Evolutionary conservation across 2,113 vertebrate species (phyloP).

Genomic region (Mesocricetus auratus): DNA sequence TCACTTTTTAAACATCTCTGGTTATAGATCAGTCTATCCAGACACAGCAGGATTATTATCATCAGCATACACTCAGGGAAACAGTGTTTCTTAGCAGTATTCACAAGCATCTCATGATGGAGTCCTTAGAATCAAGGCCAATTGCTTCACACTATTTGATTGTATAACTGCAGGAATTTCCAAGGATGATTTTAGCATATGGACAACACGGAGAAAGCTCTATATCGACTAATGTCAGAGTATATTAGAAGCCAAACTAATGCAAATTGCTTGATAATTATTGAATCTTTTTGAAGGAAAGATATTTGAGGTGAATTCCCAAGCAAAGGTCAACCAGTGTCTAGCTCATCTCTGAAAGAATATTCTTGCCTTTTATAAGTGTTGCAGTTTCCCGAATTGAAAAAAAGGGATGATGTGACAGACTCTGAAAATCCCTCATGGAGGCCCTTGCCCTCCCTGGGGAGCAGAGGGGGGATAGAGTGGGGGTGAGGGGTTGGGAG

Average conservation of each 20-base stretch:
- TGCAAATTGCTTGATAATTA: neutral
- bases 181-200: neutral
- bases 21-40: conserved; percentile 31
- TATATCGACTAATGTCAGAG: neutral
- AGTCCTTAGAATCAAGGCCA: conserved; percentile 19
- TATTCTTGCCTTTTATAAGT: conserved; percentile 71
- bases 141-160: conserved; percentile 31
- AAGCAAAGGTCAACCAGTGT: conserved; percentile 60
- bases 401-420: too few species aligned
- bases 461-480: too few species aligned
- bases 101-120: neutral
- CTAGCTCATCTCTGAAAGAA: conserved; percentile 78
- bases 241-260: neutral
- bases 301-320: conserved; percentile 69
- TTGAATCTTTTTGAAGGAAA: conserved; percentile 30
- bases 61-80: conserved; percentile 33
- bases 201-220: neutral
- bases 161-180: neutral
- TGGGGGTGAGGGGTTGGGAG: too few species aligned
- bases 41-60: conserved; percentile 45
- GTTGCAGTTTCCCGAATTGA: conserved; percentile 79
- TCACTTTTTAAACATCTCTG: conserved; percentile 61
- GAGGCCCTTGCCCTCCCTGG: too few species aligned
- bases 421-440: too few species aligned
- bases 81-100: neutral